Conservation (phyloP, 2,113 vertebrate species). For the Piprites chloris region DNA sequence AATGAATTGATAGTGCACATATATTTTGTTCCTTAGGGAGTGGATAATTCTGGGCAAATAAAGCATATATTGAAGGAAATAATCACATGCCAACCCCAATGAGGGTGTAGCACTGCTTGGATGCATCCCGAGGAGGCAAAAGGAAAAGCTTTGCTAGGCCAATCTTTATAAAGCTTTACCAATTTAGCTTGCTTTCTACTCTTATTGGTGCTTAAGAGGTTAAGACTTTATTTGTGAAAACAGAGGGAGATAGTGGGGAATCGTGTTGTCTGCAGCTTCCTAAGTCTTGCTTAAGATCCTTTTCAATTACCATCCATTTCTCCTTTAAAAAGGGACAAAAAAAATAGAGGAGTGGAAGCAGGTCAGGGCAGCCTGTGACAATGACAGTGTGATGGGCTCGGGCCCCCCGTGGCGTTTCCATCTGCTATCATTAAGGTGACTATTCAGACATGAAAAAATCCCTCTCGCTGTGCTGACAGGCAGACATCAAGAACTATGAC, state of each 20-base stretch:
- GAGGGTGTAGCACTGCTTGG: not conserved
- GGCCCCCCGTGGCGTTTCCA: constrained; percentile 84
- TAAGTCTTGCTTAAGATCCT: constrained; percentile 85
- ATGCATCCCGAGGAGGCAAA: not conserved
- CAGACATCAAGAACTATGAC: constrained; percentile 86
- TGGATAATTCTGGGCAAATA: constrained; percentile 2
- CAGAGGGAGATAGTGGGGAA: constrained; percentile 65
- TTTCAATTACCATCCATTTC: constrained; percentile 89
- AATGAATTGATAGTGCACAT: not conserved
- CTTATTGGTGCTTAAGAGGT: constrained; percentile 76
- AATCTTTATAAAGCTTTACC: constrained; percentile 58
- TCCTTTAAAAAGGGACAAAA: constrained; percentile 85
- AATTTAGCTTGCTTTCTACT: constrained; percentile 60
- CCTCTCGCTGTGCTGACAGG: constrained; percentile 87
- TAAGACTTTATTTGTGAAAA: constrained; percentile 81
- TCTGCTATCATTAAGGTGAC: constrained; percentile 95
- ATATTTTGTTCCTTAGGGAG: not conserved
- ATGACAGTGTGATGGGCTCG: constrained; percentile 86
- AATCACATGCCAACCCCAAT: not conserved
- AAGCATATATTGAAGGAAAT: constrained; percentile 12
- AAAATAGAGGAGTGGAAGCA: constrained; percentile 78
- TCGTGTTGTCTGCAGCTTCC: constrained; percentile 75
- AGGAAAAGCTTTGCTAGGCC: constrained; percentile 13
- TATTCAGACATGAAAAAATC: constrained; percentile 93
- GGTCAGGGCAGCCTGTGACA: constrained; percentile 85